phyloP scores from a whole-genome alignment of 2,113 vertebrate species.

The Sorex araneus region DNA sequence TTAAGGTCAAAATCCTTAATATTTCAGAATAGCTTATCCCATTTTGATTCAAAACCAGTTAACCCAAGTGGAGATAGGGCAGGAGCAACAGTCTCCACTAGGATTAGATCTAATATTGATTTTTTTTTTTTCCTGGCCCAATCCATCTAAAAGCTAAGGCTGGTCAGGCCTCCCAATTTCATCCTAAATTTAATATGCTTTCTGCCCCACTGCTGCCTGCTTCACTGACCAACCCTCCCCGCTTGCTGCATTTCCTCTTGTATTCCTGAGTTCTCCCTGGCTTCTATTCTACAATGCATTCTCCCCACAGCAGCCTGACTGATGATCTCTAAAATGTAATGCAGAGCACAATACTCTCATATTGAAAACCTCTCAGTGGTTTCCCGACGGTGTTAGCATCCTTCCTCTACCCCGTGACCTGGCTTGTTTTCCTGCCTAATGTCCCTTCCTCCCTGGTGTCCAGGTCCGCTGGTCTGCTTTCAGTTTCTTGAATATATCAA shows the following conservation, averaged over 20 bases:
- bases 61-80: background rate
- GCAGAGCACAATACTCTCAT: background rate
- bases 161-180: background rate
- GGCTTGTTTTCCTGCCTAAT: background rate
- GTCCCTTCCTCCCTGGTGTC: background rate
- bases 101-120: background rate
- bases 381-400: background rate
- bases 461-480: background rate
- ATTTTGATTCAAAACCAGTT: slow-evolving; percentile 2
- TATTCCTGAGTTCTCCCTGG: background rate
- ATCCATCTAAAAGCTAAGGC: no score
- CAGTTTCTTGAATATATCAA: background rate
- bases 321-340: background rate
- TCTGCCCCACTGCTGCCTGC: no score
- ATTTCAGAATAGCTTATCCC: slow-evolving; percentile 24
- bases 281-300: background rate
- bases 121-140: no score
- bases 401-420: background rate
- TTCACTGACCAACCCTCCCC: background rate
- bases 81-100: background rate
- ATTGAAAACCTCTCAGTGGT: background rate
- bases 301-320: background rate
- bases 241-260: no score
- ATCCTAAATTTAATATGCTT: background rate
- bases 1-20: slow-evolving; percentile 6